Base-by-base conservation (phyloP, 2,888 invertebrate species). In the Sipha maydis region DNA sequence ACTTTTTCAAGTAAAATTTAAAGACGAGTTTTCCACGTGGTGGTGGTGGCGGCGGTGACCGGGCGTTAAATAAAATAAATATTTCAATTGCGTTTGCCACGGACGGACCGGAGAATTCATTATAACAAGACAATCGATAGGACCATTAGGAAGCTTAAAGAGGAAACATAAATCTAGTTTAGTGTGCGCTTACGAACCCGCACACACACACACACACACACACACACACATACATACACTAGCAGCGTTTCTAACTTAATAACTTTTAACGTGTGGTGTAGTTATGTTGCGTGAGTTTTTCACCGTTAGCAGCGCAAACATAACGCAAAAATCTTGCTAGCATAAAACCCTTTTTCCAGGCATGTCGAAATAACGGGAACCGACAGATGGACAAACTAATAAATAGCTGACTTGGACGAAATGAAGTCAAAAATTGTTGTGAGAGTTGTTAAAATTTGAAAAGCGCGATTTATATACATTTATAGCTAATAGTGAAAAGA, bases 51-150 rank as follows among this genome's bases (percentile, higher is more conserved):
- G 34, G 34, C 34, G n/a, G n/a, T n/a, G n/a, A n/a, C n/a, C n/a
- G 3, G 34, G 34, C 34, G 4, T 48, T 48, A 48, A 48, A 48
- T 48, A 48, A 48, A 48, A 48, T 48, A 48, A 48, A 48, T 48
- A 48, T 48, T 48, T 48, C 48, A 48, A 48, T 48, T 48, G 48
- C 11, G 14, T 14, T 48, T 48, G 48, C 48, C 38, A 3, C 19
- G 19, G n/a, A n/a, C n/a, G n/a, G n/a, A n/a, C n/a, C n/a, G n/a
- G 56, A 83, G 73, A 83, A 73, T 73, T 56, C 83, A 83, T 75
- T 56, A 83, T 54, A 38, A 73, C 34, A 34, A 83, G 83, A 75
- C 83, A 73, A 83, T 56, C 83, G 56, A 83, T 83, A 83, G 17
- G 34, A n/a, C 34, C 83, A 84, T 84, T 84, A 84, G 28, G 38